Conservation (phyloP, 2,888 invertebrate genomes). For the Drosophila greeni region DNA sequence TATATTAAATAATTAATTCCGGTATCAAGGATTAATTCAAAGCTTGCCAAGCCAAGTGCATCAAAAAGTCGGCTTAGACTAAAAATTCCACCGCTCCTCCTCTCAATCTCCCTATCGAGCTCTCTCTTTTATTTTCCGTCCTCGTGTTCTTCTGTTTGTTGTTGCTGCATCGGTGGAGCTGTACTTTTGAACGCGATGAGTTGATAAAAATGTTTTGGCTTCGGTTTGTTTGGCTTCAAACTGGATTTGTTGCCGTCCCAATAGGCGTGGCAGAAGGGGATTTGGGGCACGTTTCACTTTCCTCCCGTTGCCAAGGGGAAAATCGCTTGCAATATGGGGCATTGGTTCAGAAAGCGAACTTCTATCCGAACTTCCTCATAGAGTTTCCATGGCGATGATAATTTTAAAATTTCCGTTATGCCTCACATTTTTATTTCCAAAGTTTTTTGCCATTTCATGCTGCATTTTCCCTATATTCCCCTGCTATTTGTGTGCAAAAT, state of each 20-base stretch:
- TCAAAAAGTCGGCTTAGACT: slow-evolving; percentile 37
- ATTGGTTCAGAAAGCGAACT: slow-evolving; percentile 19
- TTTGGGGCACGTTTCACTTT: slow-evolving; percentile 61
- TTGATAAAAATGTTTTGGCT: slow-evolving; percentile 63
- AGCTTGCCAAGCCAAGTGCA: slow-evolving; percentile 31
- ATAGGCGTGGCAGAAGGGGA: slow-evolving; percentile 29
- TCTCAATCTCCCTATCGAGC: slow-evolving; percentile 1
- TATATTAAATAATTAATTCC: too few relatives aligned
- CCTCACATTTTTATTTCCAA: neutral
- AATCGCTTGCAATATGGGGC: slow-evolving; percentile 42
- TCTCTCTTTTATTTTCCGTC: slow-evolving; percentile 14
- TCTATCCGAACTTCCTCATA: neutral
- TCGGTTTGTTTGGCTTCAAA: slow-evolving; percentile 64
- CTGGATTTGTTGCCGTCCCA: slow-evolving; percentile 56
- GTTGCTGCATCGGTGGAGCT: slow-evolving; percentile 60
- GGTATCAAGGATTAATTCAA: neutral
- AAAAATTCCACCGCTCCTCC: neutral
- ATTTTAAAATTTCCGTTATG: slow-evolving; percentile 32
- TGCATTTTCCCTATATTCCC: slow-evolving; percentile 19
- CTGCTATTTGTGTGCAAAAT: slow-evolving; percentile 72
- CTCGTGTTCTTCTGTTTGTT: slow-evolving; percentile 39
- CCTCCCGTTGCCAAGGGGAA: slow-evolving; percentile 52
- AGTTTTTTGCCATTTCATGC: slow-evolving; percentile 16
- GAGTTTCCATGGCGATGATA: slow-evolving; percentile 7
- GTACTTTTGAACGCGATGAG: slow-evolving; percentile 62